Conservation (phyloP, 2,113 vertebrate species). For the Clarias magur region DNA sequence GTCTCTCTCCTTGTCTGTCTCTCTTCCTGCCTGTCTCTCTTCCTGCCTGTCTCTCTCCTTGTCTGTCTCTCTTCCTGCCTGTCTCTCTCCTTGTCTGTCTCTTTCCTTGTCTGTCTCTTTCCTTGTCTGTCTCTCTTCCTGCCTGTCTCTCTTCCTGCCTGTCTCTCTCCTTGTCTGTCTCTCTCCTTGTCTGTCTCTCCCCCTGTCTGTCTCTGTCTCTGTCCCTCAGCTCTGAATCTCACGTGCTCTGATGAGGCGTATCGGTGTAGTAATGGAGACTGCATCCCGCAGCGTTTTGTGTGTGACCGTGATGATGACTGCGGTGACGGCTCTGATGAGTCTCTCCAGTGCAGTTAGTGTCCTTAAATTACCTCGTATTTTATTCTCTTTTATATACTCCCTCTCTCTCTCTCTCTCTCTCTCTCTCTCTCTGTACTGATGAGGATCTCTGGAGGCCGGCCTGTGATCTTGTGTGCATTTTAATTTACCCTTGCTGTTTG, state of each 20-base stretch:
- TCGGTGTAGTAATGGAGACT: constrained; percentile 80
- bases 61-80: background rate
- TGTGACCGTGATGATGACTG: constrained; percentile 87
- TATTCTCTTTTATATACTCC: background rate
- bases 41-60: too few relatives aligned
- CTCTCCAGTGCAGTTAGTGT: constrained; percentile 81
- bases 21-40: too few relatives aligned
- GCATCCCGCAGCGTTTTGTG: constrained; percentile 81
- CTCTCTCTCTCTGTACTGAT: background rate
- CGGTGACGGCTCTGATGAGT: constrained; percentile 84
- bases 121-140: background rate
- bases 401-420: background rate
- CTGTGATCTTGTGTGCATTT: background rate
- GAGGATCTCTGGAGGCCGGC: background rate
- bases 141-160: background rate
- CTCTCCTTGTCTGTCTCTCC: background rate
- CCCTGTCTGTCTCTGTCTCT: background rate
- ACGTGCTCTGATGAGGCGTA: constrained; percentile 83
- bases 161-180: background rate
- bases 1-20: background rate
- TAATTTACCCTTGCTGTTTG: background rate
- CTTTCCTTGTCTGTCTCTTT: background rate
- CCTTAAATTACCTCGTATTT: background rate
- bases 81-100: background rate
- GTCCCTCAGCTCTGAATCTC: constrained; percentile 42